Conservation (phyloP, 2,888 invertebrate genomes). For the Desoria tigrina region DNA sequence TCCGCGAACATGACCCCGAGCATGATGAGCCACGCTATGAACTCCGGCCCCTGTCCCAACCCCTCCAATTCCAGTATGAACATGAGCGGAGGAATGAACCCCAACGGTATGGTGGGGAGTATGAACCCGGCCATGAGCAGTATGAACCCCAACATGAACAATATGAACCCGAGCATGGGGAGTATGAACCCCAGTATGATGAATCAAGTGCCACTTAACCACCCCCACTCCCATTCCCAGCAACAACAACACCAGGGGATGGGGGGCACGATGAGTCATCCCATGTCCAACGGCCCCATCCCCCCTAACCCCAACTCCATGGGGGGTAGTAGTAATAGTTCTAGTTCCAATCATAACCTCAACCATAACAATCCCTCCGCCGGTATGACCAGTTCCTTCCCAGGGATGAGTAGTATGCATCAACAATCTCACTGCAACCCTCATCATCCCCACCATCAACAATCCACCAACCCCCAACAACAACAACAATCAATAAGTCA, state of each 20-base stretch:
- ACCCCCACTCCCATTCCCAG: slow-evolving; percentile 44
- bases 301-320: not conserved
- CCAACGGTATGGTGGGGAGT: slow-evolving; percentile 58
- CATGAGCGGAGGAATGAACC: slow-evolving; percentile 60
- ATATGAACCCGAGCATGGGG: slow-evolving; percentile 55
- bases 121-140: slow-evolving; percentile 36
- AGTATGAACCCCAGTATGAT: slow-evolving; percentile 43
- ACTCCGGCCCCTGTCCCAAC: slow-evolving; percentile 30
- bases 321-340: not conserved
- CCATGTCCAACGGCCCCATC: slow-evolving; percentile 10
- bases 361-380: not conserved
- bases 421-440: slow-evolving; percentile 31
- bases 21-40: slow-evolving; percentile 44
- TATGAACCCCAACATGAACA: slow-evolving; percentile 63
- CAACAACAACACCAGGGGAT: slow-evolving; percentile 53
- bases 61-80: slow-evolving; percentile 56
- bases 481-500: slow-evolving; percentile 20
- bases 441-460: slow-evolving; percentile 43
- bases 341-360: not conserved
- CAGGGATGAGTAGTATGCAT: not conserved
- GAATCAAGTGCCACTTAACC: slow-evolving; percentile 35
- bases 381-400: slow-evolving; percentile 10
- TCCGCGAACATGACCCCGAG: slow-evolving; percentile 37
- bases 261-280: slow-evolving; percentile 25
- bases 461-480: slow-evolving; percentile 20